phyloP scores from a whole-genome alignment of 2,797 vertebrate genomes.

The Myripristis jacobus region DNA sequence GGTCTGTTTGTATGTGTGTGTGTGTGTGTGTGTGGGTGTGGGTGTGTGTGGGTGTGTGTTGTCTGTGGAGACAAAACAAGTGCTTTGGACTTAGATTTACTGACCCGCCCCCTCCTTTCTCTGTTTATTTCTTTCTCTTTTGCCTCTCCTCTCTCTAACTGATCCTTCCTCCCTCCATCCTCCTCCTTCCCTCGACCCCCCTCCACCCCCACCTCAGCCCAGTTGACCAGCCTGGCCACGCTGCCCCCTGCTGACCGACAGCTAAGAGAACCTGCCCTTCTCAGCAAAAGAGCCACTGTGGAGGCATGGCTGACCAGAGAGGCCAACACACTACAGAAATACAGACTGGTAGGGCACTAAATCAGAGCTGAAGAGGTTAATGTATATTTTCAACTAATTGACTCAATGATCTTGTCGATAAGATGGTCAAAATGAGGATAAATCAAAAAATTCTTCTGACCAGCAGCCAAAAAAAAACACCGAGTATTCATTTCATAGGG shows the following conservation, averaged over 20 bases:
- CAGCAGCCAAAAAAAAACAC: no score
- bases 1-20: no score
- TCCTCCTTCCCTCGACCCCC: slow-evolving; percentile 4
- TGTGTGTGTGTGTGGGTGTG: slow-evolving; percentile 19
- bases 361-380: no score
- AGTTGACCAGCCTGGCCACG: slow-evolving; percentile 90
- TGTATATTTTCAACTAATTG: no score
- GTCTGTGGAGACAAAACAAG: background rate
- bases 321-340: slow-evolving; percentile 98
- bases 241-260: slow-evolving; percentile 91
- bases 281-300: slow-evolving; percentile 92
- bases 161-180: slow-evolving; percentile 13
- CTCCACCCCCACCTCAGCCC: slow-evolving; percentile 81
- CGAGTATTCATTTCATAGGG: no score
- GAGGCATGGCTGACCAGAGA: slow-evolving; percentile 95
- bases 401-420: no score
- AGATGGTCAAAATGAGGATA: no score
- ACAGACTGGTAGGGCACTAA: slow-evolving; percentile 90
- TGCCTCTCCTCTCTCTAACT: slow-evolving; percentile 10
- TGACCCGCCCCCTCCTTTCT: background rate
- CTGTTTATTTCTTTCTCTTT: slow-evolving; percentile 9
- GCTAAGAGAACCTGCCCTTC: slow-evolving; percentile 89
- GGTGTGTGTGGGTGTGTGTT: slow-evolving; percentile 1
- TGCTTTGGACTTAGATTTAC: background rate
- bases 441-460: no score